Evolutionary conservation across 2,888 invertebrate genomes (phyloP).

Genomic region (Mesoligia furuncula): DNA sequence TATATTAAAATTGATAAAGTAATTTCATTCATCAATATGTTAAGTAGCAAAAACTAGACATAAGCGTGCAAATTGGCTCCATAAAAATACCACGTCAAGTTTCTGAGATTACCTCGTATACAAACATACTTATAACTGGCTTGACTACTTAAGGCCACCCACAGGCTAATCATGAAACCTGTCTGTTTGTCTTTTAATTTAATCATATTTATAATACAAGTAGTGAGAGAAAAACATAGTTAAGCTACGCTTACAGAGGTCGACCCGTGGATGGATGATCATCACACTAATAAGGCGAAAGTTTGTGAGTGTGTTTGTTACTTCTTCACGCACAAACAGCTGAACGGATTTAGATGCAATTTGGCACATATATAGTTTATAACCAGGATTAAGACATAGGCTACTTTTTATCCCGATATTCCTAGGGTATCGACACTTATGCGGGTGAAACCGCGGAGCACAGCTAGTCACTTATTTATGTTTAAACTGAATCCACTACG

Average conservation of each 20-base stretch:
- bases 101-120: conserved; percentile 15
- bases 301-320: no score
- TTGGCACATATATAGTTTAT: no score
- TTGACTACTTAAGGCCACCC: conserved; percentile 21
- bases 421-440: no score
- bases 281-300: no score
- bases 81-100: background rate
- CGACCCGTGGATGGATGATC: background rate
- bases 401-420: no score
- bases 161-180: background rate
- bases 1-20: conserved; percentile 29
- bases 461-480: no score
- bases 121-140: conserved; percentile 18
- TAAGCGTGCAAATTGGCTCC: background rate
- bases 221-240: background rate
- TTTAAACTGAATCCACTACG: no score
- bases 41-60: conserved; percentile 6
- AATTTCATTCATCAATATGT: conserved; percentile 26
- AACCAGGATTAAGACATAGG: no score
- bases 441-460: no score
- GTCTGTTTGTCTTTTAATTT: no score
- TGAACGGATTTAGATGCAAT: no score
- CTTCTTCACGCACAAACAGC: no score
- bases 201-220: background rate
- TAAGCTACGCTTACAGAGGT: background rate